A percentile compares a stretch with the other conserved stretches of the same genome.
Evolutionary conservation across 1,140 invertebrate species (phyloP).

Genomic region (Phenacoccus solenopsis): DNA sequence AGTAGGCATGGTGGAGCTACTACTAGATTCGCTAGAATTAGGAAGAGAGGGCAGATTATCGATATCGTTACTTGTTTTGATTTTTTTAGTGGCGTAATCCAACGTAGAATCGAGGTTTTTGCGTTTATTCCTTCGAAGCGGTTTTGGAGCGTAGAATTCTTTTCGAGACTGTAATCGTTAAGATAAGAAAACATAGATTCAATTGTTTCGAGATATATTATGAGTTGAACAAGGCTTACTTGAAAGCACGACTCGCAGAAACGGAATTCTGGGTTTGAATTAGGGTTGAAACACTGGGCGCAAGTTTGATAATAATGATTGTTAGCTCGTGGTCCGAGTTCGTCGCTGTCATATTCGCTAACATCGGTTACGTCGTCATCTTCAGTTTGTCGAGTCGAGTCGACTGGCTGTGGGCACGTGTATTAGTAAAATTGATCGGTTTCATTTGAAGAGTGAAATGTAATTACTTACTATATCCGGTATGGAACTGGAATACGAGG

Average conservation of each 20-base stretch:
- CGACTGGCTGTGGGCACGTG: not conserved
- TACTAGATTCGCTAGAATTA: too few relatives aligned
- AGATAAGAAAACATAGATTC: not conserved
- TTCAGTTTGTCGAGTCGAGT: not conserved
- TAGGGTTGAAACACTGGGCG: not conserved
- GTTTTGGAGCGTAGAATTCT: not conserved
- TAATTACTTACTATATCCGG: not conserved
- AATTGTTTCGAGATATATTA: not conserved
- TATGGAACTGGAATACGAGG: not conserved
- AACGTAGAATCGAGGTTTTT: not conserved
- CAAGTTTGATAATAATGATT: not conserved
- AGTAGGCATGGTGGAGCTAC: not conserved
- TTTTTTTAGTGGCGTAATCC: not conserved
- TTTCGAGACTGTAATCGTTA: not conserved
- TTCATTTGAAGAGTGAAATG: not conserved
- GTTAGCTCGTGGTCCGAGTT: not conserved
- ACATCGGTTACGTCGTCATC: not conserved
- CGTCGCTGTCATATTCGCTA: not conserved
- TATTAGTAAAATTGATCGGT: not conserved
- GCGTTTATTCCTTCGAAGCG: not conserved
- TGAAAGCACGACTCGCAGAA: constrained; percentile 1
- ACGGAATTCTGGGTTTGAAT: not conserved
- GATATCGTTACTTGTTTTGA: not conserved
- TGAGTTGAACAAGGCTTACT: not conserved
- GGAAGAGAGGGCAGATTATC: too few relatives aligned